Base-by-base conservation (phyloP, 2,888 invertebrate species). In the Tachina fera region DNA sequence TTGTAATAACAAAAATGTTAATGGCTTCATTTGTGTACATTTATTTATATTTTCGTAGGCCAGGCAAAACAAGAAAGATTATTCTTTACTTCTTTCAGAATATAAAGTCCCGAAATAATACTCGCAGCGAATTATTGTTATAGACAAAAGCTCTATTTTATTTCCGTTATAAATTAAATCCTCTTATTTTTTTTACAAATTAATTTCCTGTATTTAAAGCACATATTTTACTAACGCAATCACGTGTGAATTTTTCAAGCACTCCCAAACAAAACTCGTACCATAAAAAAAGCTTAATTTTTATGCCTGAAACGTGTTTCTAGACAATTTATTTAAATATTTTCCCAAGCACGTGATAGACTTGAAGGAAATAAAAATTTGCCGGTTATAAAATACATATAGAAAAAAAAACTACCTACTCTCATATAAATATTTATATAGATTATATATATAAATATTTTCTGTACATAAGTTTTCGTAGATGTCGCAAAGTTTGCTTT, bases 311-410 rank as follows among this genome's bases (percentile, higher is more conserved):
- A 77, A 81, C 72, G 63, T 72, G 61, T 81, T 72, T 76, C 53
- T 56, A 67, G 65, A 80, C 58, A 81, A 81, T 84, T 80, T 81
- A 77, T 77, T 63, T 76, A 81, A 72, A 71, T 72, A 63, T 81
- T 72, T 72, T 61, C 60, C 1, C n/a, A 3, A 76, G 56, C 81
- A 61, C 81, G 84, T 68, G 81, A 63, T 61, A 74, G 67, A 80
- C 63, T 77, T 72, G 11, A 43, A 39, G 60, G 72, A 72, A 60
- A n/a, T 56, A 76, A 65, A 77, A 79, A 70, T 70, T 43, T 74
- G 51, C 67, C 81, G 68, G 68, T 70, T 41, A n/a, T 45, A 22
- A 53, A 22, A 74, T 31, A 11, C n/a, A 41, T 22, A 67, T 58
- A 77, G 60, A 61, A 9, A 43, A 45, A 4, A 4, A 3, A 2